A percentile compares a stretch with the other conserved stretches of the same genome.
These are phyloP conservation scores for Pandemis cinnamomeana DNA, from an alignment of 2,888 invertebrate genomes.

Conservation along the genomic window DNA sequence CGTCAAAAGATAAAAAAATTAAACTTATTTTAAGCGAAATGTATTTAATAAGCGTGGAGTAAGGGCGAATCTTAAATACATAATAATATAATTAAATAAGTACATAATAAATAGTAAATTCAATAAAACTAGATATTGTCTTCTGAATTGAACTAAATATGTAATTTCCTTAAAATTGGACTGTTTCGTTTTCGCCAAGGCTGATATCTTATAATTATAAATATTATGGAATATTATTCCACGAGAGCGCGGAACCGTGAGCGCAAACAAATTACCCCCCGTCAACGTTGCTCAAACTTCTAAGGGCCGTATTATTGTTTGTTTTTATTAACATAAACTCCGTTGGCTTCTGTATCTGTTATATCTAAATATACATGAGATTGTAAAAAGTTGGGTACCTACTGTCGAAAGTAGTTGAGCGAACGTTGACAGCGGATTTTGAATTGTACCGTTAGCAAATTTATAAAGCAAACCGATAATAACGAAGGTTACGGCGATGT, in stretches of 20 bases:
- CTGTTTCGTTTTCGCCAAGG: conserved; percentile 40
- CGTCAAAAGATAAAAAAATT: too few species aligned
- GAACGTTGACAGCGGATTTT: too few species aligned
- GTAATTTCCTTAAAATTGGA: not conserved
- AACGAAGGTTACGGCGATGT: too few species aligned
- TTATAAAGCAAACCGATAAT: too few species aligned
- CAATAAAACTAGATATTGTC: not conserved
- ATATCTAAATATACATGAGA: not conserved
- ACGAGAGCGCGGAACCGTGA: conserved; percentile 56
- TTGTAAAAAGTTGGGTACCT: not conserved
- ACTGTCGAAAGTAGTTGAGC: not conserved
- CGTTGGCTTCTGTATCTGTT: not conserved
- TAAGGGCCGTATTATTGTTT: conserved; percentile 55
- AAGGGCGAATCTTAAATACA: too few species aligned
- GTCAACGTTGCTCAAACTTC: conserved; percentile 66
- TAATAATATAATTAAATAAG: too few species aligned
- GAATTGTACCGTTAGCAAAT: too few species aligned
- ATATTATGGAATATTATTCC: conserved; percentile 62
- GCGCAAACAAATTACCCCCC: conserved; percentile 71
- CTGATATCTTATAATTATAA: conserved; percentile 64
- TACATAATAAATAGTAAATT: too few species aligned
- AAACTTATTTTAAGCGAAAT: too few species aligned
- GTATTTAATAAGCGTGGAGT: too few species aligned
- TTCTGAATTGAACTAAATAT: not conserved
- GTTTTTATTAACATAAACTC: conserved; percentile 37